Conservation (phyloP, 2,113 vertebrate species). For the Jaculus jaculus region DNA sequence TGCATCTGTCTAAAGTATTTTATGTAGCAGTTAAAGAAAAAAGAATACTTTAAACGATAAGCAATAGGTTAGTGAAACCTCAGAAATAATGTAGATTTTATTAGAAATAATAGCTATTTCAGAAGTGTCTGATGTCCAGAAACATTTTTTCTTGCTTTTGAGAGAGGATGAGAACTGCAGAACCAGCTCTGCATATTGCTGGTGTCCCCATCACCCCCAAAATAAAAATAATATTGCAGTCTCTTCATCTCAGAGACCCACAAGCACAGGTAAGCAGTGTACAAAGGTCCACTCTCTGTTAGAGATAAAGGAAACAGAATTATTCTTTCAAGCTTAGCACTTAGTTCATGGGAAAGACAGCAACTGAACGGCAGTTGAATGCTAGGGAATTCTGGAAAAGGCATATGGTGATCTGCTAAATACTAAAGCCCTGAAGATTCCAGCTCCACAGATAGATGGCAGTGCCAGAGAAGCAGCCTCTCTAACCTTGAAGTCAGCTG, state of each 20-base stretch:
- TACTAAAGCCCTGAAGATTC: constrained; percentile 77
- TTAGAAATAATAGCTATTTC: constrained; percentile 14
- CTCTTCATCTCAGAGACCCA: constrained; percentile 42
- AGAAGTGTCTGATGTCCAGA: neutral
- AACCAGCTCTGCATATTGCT: neutral
- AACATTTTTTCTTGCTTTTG: neutral
- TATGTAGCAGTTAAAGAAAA: neutral
- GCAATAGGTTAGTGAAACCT: neutral
- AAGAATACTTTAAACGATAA: neutral
- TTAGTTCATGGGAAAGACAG: constrained; percentile 73
- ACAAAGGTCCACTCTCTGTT: constrained; percentile 56
- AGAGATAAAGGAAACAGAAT: constrained; percentile 66
- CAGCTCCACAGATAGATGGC: constrained; percentile 69
- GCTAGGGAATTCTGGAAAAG: constrained; percentile 78
- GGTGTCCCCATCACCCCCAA: constrained; percentile 22
- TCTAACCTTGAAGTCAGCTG: constrained; percentile 50
- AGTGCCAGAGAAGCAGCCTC: constrained; percentile 57
- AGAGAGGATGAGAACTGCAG: neutral
- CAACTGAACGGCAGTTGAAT: constrained; percentile 77
- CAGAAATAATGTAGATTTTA: constrained; percentile 15
- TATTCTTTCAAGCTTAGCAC: constrained; percentile 76
- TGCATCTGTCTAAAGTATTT: neutral
- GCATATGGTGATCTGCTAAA: constrained; percentile 79
- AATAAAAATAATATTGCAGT: constrained; percentile 49
- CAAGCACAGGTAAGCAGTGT: constrained; percentile 32